A percentile compares a stretch with the other conserved stretches of the same genome.
phyloP scores from a whole-genome alignment of 1,140 invertebrate species.

The Lineus longissimus region DNA sequence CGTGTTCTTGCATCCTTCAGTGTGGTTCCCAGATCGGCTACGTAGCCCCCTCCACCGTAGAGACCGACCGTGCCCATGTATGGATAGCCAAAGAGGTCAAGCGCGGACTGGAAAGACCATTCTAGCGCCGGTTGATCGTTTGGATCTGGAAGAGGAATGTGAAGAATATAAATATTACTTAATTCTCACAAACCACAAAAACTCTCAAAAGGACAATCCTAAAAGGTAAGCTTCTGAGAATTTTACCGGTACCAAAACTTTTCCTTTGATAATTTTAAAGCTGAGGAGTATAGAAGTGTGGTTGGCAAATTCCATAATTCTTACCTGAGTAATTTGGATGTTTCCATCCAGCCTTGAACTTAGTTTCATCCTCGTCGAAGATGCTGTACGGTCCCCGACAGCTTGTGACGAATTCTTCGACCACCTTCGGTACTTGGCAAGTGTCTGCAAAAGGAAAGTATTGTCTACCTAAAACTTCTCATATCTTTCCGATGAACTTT shows the following conservation, averaged over 20 bases:
- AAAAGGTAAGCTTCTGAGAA: too few species aligned
- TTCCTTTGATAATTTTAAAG: too few species aligned
- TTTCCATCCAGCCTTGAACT: background rate
- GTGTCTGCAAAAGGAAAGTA: background rate
- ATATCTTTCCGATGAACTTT: too few species aligned
- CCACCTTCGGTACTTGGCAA: background rate
- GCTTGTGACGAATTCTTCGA: background rate
- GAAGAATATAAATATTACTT: too few species aligned
- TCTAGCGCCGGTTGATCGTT: background rate
- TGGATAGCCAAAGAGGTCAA: background rate
- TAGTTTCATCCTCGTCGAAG: background rate
- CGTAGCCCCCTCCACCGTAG: constrained; percentile 56
- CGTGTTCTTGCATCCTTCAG: constrained; percentile 31
- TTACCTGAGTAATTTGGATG: background rate
- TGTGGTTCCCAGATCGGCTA: constrained; percentile 43
- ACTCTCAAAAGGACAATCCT: too few species aligned
- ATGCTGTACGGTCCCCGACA: background rate
- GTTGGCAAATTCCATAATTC: too few species aligned
- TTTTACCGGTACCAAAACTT: too few species aligned
- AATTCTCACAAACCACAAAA: too few species aligned
- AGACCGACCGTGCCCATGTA: constrained; percentile 34
- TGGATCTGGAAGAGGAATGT: background rate
- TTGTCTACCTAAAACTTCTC: too few species aligned
- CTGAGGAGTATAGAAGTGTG: too few species aligned
- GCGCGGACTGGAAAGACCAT: background rate